Evolutionary conservation across 2,888 invertebrate species (phyloP), one percentile per base, ranked within the genome.

Genomic region (Selenia dentaria): DNA sequence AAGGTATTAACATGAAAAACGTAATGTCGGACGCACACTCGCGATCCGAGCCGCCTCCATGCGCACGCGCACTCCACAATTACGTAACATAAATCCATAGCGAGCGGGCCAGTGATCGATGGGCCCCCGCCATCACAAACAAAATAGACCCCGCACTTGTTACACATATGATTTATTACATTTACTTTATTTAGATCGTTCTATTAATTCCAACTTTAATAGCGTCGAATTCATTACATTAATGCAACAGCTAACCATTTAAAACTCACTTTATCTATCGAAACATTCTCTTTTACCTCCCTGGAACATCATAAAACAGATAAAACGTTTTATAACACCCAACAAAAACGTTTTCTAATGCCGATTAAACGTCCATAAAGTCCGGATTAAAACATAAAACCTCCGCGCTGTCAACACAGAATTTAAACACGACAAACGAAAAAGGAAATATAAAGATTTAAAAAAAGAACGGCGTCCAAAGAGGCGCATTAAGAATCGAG

Each of bases 401-500:
- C 84, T 81, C 74, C 70, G 71, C 69, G 77, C 84, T 88, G 88
- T 89, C 88, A 88, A 86, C 87, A 88, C 83, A 84, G 72, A 84
- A 82, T 82, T 84, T 83, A 84, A 84, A 76, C 80, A 80, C 79
- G 77, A 83, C 74, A 82, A 70, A 75, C 62, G 75, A 79, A 86
- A 81, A 82, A 73, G 62, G 66, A 74, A 78, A 78, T 71, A 71
- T 76, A 79, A 66, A 63, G 60, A 46, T 63, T 54, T 55, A 57
- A 63, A 62, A 82, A 83, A 85, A 79, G 75, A 80, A 82, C 74
- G 74, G 74, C 82, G 75, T 79, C 82, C 81, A 86, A 88, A 89
- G 89, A 89, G 89, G 83, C 87, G 83, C 90, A 89, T 90, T 90
- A 90, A 89, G 89, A 84, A 82, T 83, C 79, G 85, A 87, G 90